Percentiles rank a stretch among this genome's conserved stretches.
phyloP scores from a whole-genome alignment of 1,140 invertebrate genomes.

The Brachionus plicatilis region DNA sequence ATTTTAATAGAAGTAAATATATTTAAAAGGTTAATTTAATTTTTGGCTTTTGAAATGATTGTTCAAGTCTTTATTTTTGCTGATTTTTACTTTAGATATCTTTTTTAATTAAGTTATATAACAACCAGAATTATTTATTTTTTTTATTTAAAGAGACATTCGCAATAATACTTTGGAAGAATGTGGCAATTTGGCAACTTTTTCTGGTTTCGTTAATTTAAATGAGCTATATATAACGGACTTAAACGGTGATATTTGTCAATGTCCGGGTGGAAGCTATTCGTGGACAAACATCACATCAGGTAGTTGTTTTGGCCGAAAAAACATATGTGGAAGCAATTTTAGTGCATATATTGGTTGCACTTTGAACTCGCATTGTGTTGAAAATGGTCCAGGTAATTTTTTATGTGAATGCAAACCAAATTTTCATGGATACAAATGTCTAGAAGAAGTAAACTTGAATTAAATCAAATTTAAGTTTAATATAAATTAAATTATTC shows the following conservation, averaged over 20 bases:
- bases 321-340: not conserved
- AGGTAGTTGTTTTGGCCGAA: not conserved
- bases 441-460: not conserved
- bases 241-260: not conserved
- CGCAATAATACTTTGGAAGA: slow-evolving; percentile 1
- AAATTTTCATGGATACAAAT: slow-evolving; percentile 33
- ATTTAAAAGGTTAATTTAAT: not conserved
- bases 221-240: not conserved
- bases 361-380: not conserved
- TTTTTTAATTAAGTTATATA: not conserved
- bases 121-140: not conserved
- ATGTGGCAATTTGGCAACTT: not conserved
- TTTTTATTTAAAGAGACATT: not conserved
- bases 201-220: not conserved
- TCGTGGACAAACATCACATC: not conserved
- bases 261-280: not conserved
- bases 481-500: not conserved
- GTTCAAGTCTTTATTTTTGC: too few species aligned
- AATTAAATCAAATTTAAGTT: not conserved
- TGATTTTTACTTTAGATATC: too few species aligned
- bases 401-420: slow-evolving; percentile 13
- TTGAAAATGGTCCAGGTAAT: slow-evolving; percentile 28
- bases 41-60: not conserved
- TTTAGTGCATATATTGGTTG: not conserved
- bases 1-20: too few species aligned